A percentile compares a stretch with the other conserved stretches of the same genome.
Evolutionary conservation across 2,888 invertebrate species (phyloP).

Genomic region (Portevinia maculata): DNA sequence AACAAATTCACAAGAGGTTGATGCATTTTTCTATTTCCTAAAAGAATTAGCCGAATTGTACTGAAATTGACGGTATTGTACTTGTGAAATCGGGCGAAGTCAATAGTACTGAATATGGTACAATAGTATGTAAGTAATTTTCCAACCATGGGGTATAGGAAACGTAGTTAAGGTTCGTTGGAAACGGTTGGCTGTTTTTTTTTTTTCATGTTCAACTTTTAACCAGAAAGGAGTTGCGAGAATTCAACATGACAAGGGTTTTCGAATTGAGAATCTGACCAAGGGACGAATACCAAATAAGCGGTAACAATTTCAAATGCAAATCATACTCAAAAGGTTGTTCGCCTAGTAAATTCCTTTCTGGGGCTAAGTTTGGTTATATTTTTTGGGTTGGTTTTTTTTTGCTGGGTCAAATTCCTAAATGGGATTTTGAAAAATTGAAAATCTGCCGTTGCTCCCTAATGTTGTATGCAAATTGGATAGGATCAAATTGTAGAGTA

Average conservation of each 20-base stretch:
- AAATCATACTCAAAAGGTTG: conserved; percentile 66
- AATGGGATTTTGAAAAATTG: conserved; percentile 52
- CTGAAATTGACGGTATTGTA: too few species aligned
- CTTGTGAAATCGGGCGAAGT: too few species aligned
- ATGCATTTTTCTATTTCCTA: too few species aligned
- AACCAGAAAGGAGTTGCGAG: conserved; percentile 1
- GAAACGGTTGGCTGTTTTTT: conserved; percentile 5
- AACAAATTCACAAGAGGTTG: too few species aligned
- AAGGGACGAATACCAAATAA: conserved; percentile 71
- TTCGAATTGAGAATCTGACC: conserved; percentile 50
- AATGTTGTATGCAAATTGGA: conserved; percentile 60
- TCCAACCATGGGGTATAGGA: too few species aligned
- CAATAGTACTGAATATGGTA: too few species aligned
- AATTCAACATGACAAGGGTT: conserved; percentile 64
- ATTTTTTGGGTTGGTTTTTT: conserved; percentile 26
- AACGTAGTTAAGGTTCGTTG: conserved; percentile 20
- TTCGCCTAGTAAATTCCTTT: conserved; percentile 44
- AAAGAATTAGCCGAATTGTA: too few species aligned
- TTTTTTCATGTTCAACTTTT: too few species aligned
- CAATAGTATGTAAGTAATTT: too few species aligned
- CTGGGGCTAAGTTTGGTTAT: conserved; percentile 17
- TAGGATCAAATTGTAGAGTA: conserved; percentile 40
- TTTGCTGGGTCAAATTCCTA: conserved; percentile 22
- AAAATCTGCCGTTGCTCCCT: conserved; percentile 45
- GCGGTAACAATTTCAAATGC: conserved; percentile 70